Conservation (phyloP, 2,888 invertebrate genomes). For the Cephus runcator region DNA sequence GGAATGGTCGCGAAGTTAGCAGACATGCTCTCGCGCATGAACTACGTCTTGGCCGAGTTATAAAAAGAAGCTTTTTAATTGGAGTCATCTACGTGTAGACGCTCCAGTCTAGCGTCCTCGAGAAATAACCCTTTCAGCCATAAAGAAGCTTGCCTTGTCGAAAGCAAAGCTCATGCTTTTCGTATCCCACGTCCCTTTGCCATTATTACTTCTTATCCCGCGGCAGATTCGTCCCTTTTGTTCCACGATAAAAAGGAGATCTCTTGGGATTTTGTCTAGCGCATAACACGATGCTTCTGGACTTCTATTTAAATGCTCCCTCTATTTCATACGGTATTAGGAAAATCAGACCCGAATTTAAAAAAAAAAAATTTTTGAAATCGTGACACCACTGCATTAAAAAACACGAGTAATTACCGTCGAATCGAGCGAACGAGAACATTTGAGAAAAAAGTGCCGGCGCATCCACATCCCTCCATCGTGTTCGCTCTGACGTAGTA, state of each 20-base stretch:
- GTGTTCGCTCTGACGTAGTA: background rate
- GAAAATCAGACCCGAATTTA: background rate
- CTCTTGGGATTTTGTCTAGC: background rate
- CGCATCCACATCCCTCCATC: background rate
- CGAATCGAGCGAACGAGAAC: background rate
- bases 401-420: background rate
- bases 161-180: background rate
- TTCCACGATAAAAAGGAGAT: background rate
- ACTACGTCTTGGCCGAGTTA: background rate
- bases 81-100: background rate
- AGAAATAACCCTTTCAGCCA: background rate
- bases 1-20: background rate
- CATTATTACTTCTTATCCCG: background rate
- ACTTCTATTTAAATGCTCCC: background rate
- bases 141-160: background rate
- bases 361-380: too few relatives aligned
- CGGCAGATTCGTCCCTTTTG: background rate
- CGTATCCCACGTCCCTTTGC: too few relatives aligned
- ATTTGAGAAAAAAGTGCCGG: background rate
- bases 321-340: background rate
- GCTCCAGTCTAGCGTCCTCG: background rate
- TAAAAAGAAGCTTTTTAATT: background rate
- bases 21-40: background rate
- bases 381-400: too few relatives aligned
- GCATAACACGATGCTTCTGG: background rate